phyloP scores from a whole-genome alignment of 1,140 invertebrate genomes.

The Popillia japonica region DNA sequence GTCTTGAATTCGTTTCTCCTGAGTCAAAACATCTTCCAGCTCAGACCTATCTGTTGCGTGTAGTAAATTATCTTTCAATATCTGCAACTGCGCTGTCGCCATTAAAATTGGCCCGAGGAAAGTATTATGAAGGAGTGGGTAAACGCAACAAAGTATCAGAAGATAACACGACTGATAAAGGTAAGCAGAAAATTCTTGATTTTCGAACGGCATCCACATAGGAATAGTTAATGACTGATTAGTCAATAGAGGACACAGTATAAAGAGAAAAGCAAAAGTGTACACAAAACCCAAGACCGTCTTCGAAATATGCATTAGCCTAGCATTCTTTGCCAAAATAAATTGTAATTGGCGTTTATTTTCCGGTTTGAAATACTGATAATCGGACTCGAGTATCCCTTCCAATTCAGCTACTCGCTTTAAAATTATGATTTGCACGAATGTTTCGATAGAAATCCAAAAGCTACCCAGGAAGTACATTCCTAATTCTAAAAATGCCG shows the following conservation, averaged over 20 bases:
- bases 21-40: not conserved
- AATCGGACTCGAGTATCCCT: not conserved
- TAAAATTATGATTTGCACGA: not conserved
- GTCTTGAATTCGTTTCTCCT: not conserved
- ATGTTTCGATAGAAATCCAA: not conserved
- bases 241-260: not conserved
- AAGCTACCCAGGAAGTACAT: too few relatives aligned
- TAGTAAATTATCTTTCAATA: not conserved
- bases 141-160: not conserved
- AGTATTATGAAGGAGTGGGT: not conserved
- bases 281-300: not conserved
- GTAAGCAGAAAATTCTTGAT: not conserved
- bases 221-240: not conserved
- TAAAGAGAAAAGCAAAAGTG: not conserved
- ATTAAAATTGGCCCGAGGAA: not conserved
- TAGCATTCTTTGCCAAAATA: not conserved
- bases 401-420: not conserved
- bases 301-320: not conserved
- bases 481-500: too few relatives aligned
- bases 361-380: not conserved
- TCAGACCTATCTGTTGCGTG: not conserved
- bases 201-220: not conserved
- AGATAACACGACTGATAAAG: not conserved
- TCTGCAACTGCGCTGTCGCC: not conserved
- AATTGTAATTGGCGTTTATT: not conserved